A percentile compares a stretch with the other conserved stretches of the same genome.
Evolutionary conservation across 2,797 vertebrate species (phyloP).

Genomic region (Dicrostonyx torquatus): DNA sequence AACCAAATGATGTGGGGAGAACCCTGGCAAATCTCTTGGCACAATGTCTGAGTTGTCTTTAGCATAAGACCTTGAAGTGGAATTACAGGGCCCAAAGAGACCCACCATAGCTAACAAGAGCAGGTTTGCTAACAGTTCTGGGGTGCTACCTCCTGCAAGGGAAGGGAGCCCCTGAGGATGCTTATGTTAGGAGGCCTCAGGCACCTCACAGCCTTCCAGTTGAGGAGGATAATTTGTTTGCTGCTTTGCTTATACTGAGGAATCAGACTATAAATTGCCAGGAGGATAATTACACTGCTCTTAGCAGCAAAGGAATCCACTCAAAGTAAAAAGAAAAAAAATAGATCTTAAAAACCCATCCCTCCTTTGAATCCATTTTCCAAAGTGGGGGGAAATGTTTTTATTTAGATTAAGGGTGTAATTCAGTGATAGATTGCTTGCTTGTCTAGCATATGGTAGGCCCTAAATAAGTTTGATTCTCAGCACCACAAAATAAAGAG

Average conservation of each 20-base stretch:
- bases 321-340: constrained; percentile 59
- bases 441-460: neutral
- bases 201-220: constrained; percentile 8
- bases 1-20: neutral
- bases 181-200: neutral
- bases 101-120: neutral
- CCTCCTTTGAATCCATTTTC: constrained; percentile 53
- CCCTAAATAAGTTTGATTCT: neutral
- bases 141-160: neutral
- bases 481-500: neutral
- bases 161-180: neutral
- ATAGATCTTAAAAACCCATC: constrained; percentile 51
- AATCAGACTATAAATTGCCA: constrained; percentile 64
- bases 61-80: constrained; percentile 1
- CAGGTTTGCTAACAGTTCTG: neutral
- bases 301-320: constrained; percentile 58
- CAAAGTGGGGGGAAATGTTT: neutral
- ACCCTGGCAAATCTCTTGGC: neutral
- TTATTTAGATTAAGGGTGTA: neutral
- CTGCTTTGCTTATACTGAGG: constrained; percentile 38
- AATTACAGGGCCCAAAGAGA: constrained; percentile 14
- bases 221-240: constrained; percentile 31
- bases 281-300: constrained; percentile 60
- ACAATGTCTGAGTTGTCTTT: constrained; percentile 52
- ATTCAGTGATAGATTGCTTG: neutral